These are phyloP conservation scores for Plecturocebus donacophilus DNA, from an alignment of 2,113 vertebrate genomes.

Conservation along the genomic window DNA sequence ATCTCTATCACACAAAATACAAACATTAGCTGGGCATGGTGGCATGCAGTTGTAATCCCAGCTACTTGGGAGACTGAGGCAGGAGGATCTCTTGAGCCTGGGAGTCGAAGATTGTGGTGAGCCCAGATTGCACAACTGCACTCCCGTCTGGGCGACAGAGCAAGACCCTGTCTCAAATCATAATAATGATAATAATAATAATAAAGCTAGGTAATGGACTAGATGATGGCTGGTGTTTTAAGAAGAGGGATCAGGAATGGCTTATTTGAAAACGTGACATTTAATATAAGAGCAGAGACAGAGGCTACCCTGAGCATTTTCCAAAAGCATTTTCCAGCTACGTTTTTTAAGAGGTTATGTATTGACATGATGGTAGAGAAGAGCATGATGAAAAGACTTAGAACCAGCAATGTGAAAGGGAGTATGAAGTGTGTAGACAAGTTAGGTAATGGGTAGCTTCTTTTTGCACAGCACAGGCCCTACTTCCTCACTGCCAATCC, in stretches of 20 bases:
- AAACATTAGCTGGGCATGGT: no score
- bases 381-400: not conserved
- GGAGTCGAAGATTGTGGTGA: no score
- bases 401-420: not conserved
- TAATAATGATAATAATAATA: not conserved
- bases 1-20: no score
- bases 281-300: conserved; percentile 13
- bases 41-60: no score
- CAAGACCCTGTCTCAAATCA: no score
- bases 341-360: not conserved
- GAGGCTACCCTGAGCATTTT: not conserved
- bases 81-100: no score
- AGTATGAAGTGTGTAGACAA: not conserved
- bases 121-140: no score
- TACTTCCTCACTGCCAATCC: not conserved
- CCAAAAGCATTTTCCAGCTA: not conserved
- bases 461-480: not conserved
- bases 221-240: not conserved
- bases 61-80: no score
- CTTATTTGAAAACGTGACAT: conserved; percentile 12
- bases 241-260: not conserved
- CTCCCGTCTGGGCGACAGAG: no score
- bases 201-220: not conserved
- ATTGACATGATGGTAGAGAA: not conserved
- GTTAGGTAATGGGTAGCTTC: not conserved